Evolutionary conservation across 2,797 vertebrate genomes (phyloP), one percentile per base, ranked within the genome.

Genomic region (Enteromius viviparus): DNA sequence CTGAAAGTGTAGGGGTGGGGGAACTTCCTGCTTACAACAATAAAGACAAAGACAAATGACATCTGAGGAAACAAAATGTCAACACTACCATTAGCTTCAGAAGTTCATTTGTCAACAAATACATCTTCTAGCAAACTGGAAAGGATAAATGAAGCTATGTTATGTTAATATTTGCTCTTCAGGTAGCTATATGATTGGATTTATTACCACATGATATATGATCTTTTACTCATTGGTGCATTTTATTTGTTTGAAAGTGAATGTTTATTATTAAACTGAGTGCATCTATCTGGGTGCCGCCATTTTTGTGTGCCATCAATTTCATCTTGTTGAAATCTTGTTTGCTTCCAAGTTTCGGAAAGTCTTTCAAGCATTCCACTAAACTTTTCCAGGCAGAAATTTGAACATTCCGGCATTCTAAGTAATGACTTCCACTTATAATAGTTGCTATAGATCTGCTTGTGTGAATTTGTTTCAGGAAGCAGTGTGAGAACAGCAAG

Each of bases 31-130:
- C 14, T 71, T 71, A 71, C 23, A 71, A 49, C 23, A 14, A 70
- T 70, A 47, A 17, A 70, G 14, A 47, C n/a, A 17, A 26, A 42
- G 55, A 37, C 23, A 58, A 37, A 42, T 62, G 0, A 26, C 7
- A 62, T 62, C 55, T 4, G n/a, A 23, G n/a, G 37, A 58, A 76
- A 76, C 29, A 76, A 76, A 76, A 60, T 76, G 34, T 76, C 34
- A 76, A 60, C 4, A 12, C 21, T 23, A 58, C 74, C 14, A 76
- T 42, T 58, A 76, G 53, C 51, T 23, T 42, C 10, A 21, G 7
- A 58, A 12, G 53, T 23, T 60, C 7, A 60, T 58, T 76, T 76
- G n/a, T 60, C 53, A 76, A 23, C 8, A 76, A 76, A n/a, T 34
- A 45, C 1, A 15, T 49, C 47, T 71, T 45, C 42, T 32, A 42